Conservation (phyloP, 2,113 vertebrate genomes). For the Xerus inauris region DNA sequence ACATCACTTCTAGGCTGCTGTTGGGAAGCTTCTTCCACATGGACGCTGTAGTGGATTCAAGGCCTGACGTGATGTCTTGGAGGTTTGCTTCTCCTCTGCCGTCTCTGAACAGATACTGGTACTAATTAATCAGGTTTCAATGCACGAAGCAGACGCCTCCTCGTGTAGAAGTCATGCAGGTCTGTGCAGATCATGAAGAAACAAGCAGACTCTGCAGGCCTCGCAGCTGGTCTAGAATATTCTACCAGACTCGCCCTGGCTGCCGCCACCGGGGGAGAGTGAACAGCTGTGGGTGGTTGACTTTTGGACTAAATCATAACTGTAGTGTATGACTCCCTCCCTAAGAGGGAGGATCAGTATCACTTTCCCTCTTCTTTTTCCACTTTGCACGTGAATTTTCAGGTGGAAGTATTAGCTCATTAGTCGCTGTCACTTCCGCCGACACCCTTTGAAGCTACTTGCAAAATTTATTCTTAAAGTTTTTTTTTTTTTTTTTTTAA, state of each 20-base stretch:
- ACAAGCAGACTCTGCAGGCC: neutral
- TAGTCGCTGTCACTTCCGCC: neutral
- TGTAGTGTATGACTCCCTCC: neutral
- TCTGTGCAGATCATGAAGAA: neutral
- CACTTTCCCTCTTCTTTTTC: neutral
- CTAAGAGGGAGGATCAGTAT: neutral
- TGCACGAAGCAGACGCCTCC: neutral
- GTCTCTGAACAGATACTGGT: constrained; percentile 4
- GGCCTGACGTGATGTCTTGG: neutral
- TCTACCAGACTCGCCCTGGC: neutral
- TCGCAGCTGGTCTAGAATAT: neutral
- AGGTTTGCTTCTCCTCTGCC: neutral
- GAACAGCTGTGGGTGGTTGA: neutral
- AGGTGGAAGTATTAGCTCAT: neutral
- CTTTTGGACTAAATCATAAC: neutral
- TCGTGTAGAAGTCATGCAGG: neutral
- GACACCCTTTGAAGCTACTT: neutral
- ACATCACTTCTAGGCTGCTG: neutral
- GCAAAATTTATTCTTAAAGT: neutral
- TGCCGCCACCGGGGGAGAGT: neutral
- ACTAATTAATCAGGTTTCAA: constrained; percentile 20
- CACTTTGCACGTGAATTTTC: neutral
- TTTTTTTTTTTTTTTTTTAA: neutral
- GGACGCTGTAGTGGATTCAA: too few relatives aligned
- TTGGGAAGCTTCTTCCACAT: neutral